Evolutionary conservation across 2,888 invertebrate genomes (phyloP).

Genomic region (Netelia fuscicornis): DNA sequence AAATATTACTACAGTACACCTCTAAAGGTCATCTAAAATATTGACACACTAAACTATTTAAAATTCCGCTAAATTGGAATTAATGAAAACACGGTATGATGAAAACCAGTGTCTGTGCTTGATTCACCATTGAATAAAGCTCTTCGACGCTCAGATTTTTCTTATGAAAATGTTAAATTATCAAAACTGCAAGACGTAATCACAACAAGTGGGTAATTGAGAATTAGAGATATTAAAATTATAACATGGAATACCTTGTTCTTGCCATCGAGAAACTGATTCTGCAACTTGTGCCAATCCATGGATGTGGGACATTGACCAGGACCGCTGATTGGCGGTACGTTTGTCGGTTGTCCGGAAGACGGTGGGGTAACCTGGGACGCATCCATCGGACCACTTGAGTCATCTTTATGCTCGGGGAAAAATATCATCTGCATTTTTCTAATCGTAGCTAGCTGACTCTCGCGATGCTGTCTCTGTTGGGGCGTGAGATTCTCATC

Average conservation of each 20-base stretch:
- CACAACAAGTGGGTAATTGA: no score
- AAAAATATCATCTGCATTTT: constrained; percentile 97
- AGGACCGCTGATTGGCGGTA: constrained; percentile 78
- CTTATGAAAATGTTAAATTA: no score
- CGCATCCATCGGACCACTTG: constrained; percentile 81
- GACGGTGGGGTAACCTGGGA: constrained; percentile 78
- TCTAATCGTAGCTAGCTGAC: constrained; percentile 94
- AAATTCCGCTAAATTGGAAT: no score
- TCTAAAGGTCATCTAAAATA: no score
- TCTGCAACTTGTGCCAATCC: constrained; percentile 96
- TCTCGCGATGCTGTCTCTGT: constrained; percentile 97
- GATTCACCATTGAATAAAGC: no score
- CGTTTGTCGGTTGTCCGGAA: constrained; percentile 77
- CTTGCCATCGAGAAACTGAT: constrained; percentile 93
- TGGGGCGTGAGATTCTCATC: constrained; percentile 98
- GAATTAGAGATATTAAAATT: constrained; percentile 4
- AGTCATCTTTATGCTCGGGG: constrained; percentile 89
- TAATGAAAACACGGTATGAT: no score
- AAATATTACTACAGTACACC: no score
- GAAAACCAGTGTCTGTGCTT: no score
- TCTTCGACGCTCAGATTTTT: no score
- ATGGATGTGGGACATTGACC: constrained; percentile 86
- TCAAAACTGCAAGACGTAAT: no score
- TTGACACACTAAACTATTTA: no score
- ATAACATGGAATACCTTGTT: constrained; percentile 85